Percentiles rank a stretch among this genome's conserved stretches.
Conservation (phyloP, 2,888 invertebrate genomes). For the Leucozona laternaria region DNA sequence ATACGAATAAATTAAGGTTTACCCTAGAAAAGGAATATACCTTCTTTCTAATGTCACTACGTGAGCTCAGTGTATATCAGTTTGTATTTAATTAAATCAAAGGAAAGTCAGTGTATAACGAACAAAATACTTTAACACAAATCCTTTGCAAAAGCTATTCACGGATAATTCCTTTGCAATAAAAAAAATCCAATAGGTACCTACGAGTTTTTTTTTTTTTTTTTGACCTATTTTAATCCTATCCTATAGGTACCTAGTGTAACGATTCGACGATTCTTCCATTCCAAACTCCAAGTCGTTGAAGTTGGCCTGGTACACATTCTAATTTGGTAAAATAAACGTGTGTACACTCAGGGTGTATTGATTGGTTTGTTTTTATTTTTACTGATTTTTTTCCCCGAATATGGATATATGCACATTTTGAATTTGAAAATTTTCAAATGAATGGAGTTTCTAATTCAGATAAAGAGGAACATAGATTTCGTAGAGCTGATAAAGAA, state of each 20-base stretch:
- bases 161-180: slow-evolving; percentile 35
- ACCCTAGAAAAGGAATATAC: slow-evolving; percentile 1
- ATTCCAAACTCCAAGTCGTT: neutral
- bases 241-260: neutral
- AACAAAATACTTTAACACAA: slow-evolving; percentile 13
- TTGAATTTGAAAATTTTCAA: too few relatives aligned
- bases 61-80: neutral
- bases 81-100: slow-evolving; percentile 38
- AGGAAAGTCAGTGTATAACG: slow-evolving; percentile 9
- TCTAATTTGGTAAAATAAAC: neutral
- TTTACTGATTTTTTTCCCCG: too few relatives aligned
- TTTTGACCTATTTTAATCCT: slow-evolving; percentile 38
- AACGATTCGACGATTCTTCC: slow-evolving; percentile 7
- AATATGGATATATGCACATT: too few relatives aligned
- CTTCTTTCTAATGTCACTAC: slow-evolving; percentile 7
- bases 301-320: slow-evolving; percentile 5
- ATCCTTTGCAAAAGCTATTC: slow-evolving; percentile 33
- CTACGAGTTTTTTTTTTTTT: neutral
- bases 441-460: too few relatives aligned
- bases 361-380: neutral
- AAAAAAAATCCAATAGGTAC: slow-evolving; percentile 18
- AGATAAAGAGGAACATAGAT: too few relatives aligned
- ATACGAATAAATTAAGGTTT: slow-evolving; percentile 28
- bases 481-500: too few relatives aligned
- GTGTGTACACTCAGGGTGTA: neutral